Conservation (phyloP, 2,888 invertebrate species). For the Agonum fuliginosum region DNA sequence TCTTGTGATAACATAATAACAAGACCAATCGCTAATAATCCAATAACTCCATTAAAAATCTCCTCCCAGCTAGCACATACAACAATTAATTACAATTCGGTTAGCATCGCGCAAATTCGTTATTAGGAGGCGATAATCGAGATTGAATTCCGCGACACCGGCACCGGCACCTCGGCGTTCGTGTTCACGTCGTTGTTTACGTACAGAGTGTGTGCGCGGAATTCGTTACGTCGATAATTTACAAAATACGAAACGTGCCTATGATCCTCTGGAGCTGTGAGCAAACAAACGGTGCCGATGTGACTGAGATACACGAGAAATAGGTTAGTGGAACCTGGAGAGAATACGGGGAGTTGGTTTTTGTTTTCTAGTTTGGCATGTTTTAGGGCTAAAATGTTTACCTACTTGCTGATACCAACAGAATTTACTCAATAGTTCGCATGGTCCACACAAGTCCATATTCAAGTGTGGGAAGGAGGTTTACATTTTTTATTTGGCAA, state of each 20-base stretch:
- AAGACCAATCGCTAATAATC: too few species aligned
- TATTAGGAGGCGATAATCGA: conserved; percentile 39
- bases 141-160: conserved; percentile 41
- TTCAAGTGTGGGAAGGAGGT: too few species aligned
- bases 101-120: conserved; percentile 33
- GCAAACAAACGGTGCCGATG: conserved; percentile 15
- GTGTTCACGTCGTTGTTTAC: conserved; percentile 33
- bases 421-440: too few species aligned
- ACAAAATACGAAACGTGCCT: conserved; percentile 58
- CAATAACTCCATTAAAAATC: not conserved
- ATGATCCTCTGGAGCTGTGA: conserved; percentile 42
- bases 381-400: too few species aligned
- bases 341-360: too few species aligned
- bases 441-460: too few species aligned
- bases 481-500: too few species aligned
- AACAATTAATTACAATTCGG: conserved; percentile 35
- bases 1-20: too few species aligned
- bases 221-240: conserved; percentile 57
- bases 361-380: too few species aligned
- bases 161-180: not conserved
- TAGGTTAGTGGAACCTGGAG: conserved; percentile 4
- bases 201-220: conserved; percentile 52
- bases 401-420: too few species aligned
- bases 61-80: not conserved
- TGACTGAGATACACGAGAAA: conserved; percentile 13